Evolutionary conservation across 2,888 invertebrate genomes (phyloP).

Genomic region (Macropis europaea): DNA sequence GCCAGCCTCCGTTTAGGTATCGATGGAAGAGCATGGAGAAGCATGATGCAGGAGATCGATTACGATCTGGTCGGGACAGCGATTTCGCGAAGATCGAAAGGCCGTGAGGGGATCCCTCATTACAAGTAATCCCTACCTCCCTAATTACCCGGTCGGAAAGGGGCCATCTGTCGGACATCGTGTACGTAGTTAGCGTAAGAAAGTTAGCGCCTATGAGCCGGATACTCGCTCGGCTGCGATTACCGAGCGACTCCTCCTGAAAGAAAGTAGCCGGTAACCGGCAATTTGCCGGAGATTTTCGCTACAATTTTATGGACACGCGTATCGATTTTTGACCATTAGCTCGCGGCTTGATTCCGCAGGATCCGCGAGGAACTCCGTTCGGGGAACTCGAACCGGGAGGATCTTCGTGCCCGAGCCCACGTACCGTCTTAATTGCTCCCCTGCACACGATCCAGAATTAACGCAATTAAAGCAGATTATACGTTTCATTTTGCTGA

Average conservation of each 20-base stretch:
- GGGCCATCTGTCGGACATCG: slow-evolving; percentile 32
- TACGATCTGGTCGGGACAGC: background rate
- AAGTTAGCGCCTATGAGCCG: slow-evolving; percentile 36
- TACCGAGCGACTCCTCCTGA: slow-evolving; percentile 16
- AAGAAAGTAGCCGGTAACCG: slow-evolving; percentile 43
- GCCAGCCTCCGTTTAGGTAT: background rate
- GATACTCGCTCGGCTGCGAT: slow-evolving; percentile 20
- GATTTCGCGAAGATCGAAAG: slow-evolving; percentile 24
- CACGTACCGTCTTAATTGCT: slow-evolving; percentile 70
- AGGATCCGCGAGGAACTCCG: slow-evolving; percentile 1
- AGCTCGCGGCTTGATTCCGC: slow-evolving; percentile 2
- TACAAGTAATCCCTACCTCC: slow-evolving; percentile 38
- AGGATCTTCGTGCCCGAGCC: slow-evolving; percentile 31
- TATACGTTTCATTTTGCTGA: slow-evolving; percentile 44
- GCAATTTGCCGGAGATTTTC: slow-evolving; percentile 42
- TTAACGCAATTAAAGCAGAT: slow-evolving; percentile 53
- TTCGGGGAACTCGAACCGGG: slow-evolving; percentile 11
- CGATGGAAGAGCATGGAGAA: background rate
- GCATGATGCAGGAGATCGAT: slow-evolving; percentile 11
- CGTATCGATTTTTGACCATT: slow-evolving; percentile 29
- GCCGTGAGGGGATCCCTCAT: slow-evolving; percentile 15
- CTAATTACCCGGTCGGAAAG: slow-evolving; percentile 39
- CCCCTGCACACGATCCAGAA: slow-evolving; percentile 41
- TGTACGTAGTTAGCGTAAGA: slow-evolving; percentile 21
- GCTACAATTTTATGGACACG: slow-evolving; percentile 31